Evolutionary conservation across 2,113 vertebrate genomes (phyloP), one percentile per base, ranked within the genome.

Genomic region (Megaceryle maxima): DNA sequence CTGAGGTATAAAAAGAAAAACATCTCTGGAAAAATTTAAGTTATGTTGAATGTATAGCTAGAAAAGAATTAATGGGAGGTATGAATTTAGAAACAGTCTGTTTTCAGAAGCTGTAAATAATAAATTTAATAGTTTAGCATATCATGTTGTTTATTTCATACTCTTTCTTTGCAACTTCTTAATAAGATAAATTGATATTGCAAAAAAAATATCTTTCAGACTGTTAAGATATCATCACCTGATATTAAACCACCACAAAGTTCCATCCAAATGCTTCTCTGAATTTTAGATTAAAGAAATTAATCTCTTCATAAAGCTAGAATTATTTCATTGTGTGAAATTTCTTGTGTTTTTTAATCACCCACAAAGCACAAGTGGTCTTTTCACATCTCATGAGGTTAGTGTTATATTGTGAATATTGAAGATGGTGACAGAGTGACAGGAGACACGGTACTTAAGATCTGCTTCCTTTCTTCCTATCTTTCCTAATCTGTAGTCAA

Each of bases 81-180:
- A 81, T 15, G 67, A 74, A 76, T 75, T 85, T 43, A 56, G 64
- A 83, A 73, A 20, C 19, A 39, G 39, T 35, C 18, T 64, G 46
- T n/a, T 92, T 96, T 73, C 76, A 90, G 43, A 92, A 88, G 39
- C 37, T 77, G 18, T 69, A 87, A 89, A 88, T 78, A 95, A 78
- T 50, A 1, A 2, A 43, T 88, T 94, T 83, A 90, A 70, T 81
- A 82, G 80, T 66, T 26, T 69, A 93, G 41, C 31, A 64, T 53
- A 67, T 73, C 72, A 72, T 12, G n/a, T 50, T 81, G 24, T 31
- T 88, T 92, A 44, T 77, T 94, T 94, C 88, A 78, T 2, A 7
- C 29, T 25, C 80, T 73, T 75, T 89, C 22, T 64, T 84, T 10
- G 4, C 8, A 74, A 18, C 5, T 44, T 76, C 43, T 43, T 70